Conservation (phyloP, 1,140 invertebrate genomes). For the Aradophagus sp. region DNA sequence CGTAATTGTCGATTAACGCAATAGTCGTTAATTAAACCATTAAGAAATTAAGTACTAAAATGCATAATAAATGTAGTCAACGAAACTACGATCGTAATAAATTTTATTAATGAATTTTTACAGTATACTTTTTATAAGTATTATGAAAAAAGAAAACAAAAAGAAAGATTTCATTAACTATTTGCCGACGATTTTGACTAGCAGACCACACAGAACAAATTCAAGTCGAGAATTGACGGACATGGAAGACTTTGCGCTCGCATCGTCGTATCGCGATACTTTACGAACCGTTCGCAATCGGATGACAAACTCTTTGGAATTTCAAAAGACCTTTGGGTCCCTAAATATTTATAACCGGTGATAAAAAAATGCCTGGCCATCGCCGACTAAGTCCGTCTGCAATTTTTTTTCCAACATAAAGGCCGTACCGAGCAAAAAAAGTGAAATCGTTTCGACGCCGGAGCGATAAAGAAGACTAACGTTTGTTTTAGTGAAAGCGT, state of each 20-base stretch:
- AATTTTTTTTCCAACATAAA: slow-evolving; percentile 18
- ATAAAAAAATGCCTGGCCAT: slow-evolving; percentile 26
- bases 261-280: slow-evolving; percentile 16
- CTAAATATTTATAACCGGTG: slow-evolving; percentile 49
- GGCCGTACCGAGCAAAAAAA: slow-evolving; percentile 13
- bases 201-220: slow-evolving; percentile 8
- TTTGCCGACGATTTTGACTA: slow-evolving; percentile 19
- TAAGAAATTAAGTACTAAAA: too few relatives aligned
- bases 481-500: slow-evolving; percentile 21
- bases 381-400: slow-evolving; percentile 8
- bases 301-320: slow-evolving; percentile 25
- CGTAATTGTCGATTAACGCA: too few relatives aligned
- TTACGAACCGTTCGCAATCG: slow-evolving; percentile 29
- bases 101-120: too few relatives aligned
- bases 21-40: too few relatives aligned
- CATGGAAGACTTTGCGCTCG: slow-evolving; percentile 1
- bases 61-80: too few relatives aligned
- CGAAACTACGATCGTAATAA: too few relatives aligned
- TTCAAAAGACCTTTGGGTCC: slow-evolving; percentile 14
- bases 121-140: too few relatives aligned
- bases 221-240: not conserved
- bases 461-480: slow-evolving; percentile 8
- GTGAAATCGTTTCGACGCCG: slow-evolving; percentile 1
- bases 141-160: too few relatives aligned
- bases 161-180: too few relatives aligned